Evolutionary conservation across 1,140 invertebrate species (phyloP).

Genomic region (Panagrolaimus sp.): DNA sequence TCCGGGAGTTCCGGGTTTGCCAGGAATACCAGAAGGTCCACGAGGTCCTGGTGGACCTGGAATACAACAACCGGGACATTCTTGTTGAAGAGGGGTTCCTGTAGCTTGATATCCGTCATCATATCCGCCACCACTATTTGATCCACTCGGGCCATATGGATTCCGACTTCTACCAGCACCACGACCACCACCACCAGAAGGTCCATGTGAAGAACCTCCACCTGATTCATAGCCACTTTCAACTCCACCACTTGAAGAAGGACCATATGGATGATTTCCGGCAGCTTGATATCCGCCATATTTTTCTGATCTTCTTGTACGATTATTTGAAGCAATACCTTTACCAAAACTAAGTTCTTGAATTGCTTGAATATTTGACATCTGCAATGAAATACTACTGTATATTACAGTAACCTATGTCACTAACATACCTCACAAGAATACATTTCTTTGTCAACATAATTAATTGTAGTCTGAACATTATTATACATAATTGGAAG

Average conservation of each 20-base stretch:
- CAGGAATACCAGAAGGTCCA: slow-evolving; percentile 40
- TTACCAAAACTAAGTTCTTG: slow-evolving; percentile 47
- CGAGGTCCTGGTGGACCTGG: slow-evolving; percentile 50
- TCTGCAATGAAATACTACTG: slow-evolving; percentile 27
- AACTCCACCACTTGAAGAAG: background rate
- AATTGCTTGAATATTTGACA: slow-evolving; percentile 50
- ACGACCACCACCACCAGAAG: slow-evolving; percentile 18
- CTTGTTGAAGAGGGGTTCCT: slow-evolving; percentile 51
- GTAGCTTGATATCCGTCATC: slow-evolving; percentile 36
- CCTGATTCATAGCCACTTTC: background rate
- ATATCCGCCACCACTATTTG: background rate
- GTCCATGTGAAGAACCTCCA: too few species aligned
- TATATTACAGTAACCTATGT: slow-evolving; percentile 17
- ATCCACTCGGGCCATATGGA: background rate
- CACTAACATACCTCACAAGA: slow-evolving; percentile 49
- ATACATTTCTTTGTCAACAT: slow-evolving; percentile 56
- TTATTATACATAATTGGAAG: slow-evolving; percentile 58
- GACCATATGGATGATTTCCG: slow-evolving; percentile 26
- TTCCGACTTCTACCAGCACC: slow-evolving; percentile 17
- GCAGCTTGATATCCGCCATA: slow-evolving; percentile 36
- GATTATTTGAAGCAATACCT: slow-evolving; percentile 23
- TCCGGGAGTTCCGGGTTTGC: slow-evolving; percentile 37
- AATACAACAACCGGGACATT: slow-evolving; percentile 58
- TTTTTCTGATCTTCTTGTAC: slow-evolving; percentile 35
- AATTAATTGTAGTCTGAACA: slow-evolving; percentile 56